phyloP scores from a whole-genome alignment of 2,888 invertebrate genomes.

The Ceraclea dissimilis region DNA sequence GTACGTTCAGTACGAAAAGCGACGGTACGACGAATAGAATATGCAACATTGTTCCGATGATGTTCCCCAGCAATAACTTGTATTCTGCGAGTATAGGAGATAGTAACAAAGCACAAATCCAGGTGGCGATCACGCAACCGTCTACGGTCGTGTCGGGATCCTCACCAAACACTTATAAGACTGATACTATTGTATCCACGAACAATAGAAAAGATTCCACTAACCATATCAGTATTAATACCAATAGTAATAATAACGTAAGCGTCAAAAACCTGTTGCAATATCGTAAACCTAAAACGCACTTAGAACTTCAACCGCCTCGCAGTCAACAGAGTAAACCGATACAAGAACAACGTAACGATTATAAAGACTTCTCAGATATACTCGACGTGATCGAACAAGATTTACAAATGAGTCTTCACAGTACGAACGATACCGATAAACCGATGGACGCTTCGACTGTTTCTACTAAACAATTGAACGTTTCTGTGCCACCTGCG shows the following conservation, averaged over 20 bases:
- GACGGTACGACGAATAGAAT: not conserved
- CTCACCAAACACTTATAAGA: not conserved
- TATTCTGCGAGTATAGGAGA: not conserved
- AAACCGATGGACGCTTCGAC: not conserved
- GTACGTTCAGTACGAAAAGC: conserved; percentile 3
- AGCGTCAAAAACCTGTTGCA: not conserved
- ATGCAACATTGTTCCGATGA: not conserved
- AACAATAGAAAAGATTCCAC: not conserved
- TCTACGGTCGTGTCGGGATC: not conserved
- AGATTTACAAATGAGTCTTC: conserved; percentile 5
- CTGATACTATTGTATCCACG: not conserved
- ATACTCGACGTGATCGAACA: conserved; percentile 12
- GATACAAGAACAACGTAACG: not conserved
- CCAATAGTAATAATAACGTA: conserved; percentile 5
- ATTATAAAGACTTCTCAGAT: conserved; percentile 9
- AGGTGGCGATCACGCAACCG: not conserved
- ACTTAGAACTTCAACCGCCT: not conserved
- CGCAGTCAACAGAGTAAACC: too few species aligned
- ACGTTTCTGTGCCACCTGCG: not conserved
- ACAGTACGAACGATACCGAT: not conserved
- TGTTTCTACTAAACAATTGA: not conserved
- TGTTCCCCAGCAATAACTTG: not conserved
- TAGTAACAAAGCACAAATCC: not conserved
- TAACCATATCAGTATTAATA: conserved; percentile 16
- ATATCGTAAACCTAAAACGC: not conserved